Evolutionary conservation across 2,888 invertebrate genomes (phyloP), one percentile per base, ranked within the genome.

Genomic region (Tenodera sinensis): DNA sequence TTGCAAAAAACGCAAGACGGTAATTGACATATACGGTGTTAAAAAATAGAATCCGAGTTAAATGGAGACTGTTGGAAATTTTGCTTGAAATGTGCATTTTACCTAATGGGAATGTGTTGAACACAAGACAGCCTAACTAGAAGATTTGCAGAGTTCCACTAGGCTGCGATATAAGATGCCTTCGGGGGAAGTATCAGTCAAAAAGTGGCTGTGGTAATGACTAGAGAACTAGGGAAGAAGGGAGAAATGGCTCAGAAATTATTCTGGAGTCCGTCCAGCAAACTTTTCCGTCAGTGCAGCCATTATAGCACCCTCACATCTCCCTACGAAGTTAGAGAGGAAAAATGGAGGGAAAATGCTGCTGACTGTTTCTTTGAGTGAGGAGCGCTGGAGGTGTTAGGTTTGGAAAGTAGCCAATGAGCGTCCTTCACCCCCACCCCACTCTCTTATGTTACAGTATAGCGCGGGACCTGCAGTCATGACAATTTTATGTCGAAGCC

Each of bases 241-340:
- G 87, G 87, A 83, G 87, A 87, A 87, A 87, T 83, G 87, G 82
- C 81, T 86, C 86, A 86, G 87, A 87, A 87, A 83, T 87, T 82
- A 87, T 87, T 83, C 87, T 87, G 87, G 87, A 87, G 82, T 14
- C 34, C 42, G 87, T 83, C 83, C 87, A 87, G 87, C 30, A 83
- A 87, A 87, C 82, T 87, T 87, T 25, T 71, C 54, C 54, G 54
- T 71, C 54, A 71, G 54, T 71, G 87, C 87, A 20, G 82, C 82
- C 87, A 82, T 87, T 87, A 87, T 81, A 82, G 87, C 87, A 87
- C 28, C 30, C 87, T n/a, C 82, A 81, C 54, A 71, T 71, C 54
- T 71, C 54, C 54, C 54, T 71, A 71, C 87, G 9, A 82, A 87
- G 81, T 87, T 87, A 20, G 34, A 85, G 47, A 85, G 85, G 28